Conservation (phyloP, 1,140 invertebrate genomes). For the Cotesia chilonis region DNA sequence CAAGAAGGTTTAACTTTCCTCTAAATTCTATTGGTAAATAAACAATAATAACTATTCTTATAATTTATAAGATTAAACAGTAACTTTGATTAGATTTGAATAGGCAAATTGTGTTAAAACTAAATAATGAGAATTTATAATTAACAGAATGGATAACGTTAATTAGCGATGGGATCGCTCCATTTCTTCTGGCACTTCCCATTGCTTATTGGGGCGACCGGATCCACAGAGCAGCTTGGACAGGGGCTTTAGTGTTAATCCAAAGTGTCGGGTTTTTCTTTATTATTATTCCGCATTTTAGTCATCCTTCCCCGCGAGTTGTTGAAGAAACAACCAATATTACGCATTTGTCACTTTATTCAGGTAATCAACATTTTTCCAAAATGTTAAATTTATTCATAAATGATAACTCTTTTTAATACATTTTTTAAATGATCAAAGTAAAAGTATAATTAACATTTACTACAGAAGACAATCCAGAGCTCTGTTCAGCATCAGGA, state of each 20-base stretch:
- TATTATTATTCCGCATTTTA: conserved; percentile 70
- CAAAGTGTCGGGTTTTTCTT: conserved; percentile 65
- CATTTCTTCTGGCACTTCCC: conserved; percentile 64
- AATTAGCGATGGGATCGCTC: conserved; percentile 35
- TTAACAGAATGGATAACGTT: conserved; percentile 29
- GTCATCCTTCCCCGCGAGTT: conserved; percentile 53
- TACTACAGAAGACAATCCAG: conserved; percentile 58
- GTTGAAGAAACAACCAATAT: conserved; percentile 51
- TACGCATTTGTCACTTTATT: conserved; percentile 56
- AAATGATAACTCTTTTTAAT: too few relatives aligned
- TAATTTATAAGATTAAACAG: too few relatives aligned
- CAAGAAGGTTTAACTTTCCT: conserved; percentile 64
- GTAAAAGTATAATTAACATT: conserved; percentile 32
- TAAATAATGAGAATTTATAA: neutral
- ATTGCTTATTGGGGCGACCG: conserved; percentile 71
- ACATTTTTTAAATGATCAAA: too few relatives aligned
- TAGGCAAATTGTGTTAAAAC: neutral
- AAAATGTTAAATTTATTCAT: too few relatives aligned
- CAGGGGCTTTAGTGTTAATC: conserved; percentile 68
- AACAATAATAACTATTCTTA: neutral
- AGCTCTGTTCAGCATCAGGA: conserved; percentile 51
- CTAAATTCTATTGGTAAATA: conserved; percentile 64
- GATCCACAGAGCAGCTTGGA: conserved; percentile 70
- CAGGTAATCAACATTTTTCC: conserved; percentile 46
- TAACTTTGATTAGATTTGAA: neutral